Conservation (phyloP, 2,113 vertebrate genomes). For the Monopterus albus region DNA sequence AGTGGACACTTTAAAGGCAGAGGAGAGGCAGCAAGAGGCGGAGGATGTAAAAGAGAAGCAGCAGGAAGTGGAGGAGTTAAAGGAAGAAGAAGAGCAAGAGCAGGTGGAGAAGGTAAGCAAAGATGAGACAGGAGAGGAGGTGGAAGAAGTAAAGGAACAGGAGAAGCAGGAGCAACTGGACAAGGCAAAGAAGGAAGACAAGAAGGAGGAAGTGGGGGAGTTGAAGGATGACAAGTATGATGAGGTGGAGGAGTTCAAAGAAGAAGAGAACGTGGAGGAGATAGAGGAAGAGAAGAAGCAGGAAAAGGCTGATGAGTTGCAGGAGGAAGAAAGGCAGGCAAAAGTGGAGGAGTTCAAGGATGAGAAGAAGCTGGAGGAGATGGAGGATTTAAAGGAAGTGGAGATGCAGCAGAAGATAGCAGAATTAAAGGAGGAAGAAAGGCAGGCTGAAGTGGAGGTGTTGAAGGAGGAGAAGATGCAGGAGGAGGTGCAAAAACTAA, state of each 20-base stretch:
- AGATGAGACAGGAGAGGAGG: neutral
- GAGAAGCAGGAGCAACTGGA: neutral
- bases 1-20: neutral
- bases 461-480: neutral
- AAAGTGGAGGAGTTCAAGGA: neutral
- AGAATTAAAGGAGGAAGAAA: neutral
- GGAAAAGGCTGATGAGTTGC: neutral
- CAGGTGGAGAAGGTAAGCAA: neutral
- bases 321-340: neutral
- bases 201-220: neutral
- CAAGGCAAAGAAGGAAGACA: neutral
- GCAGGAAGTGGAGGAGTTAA: neutral
- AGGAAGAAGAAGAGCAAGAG: neutral
- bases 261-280: neutral
- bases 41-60: neutral
- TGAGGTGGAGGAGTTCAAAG: neutral
- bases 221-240: neutral
- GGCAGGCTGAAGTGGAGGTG: fast-evolving
- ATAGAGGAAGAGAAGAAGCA: neutral
- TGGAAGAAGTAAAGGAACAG: neutral
- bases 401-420: neutral
- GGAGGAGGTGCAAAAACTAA: neutral
- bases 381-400: neutral
- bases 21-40: too few relatives aligned
- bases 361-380: neutral